Base-by-base conservation (phyloP, 2,888 invertebrate genomes). In the Falcaria lacertinaria region DNA sequence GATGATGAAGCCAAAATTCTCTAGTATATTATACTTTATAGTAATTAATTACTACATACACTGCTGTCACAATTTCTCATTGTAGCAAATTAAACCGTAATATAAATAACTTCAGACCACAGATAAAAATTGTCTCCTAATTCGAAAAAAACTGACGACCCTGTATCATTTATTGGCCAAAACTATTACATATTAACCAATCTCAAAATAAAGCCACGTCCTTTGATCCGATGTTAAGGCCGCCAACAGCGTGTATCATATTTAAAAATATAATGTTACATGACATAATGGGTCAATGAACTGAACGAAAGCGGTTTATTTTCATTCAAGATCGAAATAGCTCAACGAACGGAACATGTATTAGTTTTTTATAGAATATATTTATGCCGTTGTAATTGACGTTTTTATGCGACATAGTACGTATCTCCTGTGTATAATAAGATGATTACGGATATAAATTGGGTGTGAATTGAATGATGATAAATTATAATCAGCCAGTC, bases 261-360 rank as follows among this genome's bases (percentile, higher is more conserved):
- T 37, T 19, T 37, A 37, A 37, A 37, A 22, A 37, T 37, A 37
- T 22, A 22, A 16, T 15, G 35, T 35, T n/a, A 22, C 13, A 8
- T 37, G 37, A 14, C 15, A 22, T 37, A 22, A 37, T 22, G 15
- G 37, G 37, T 25, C 37, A 25, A 7, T 25, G 37, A 37, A 37
- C 37, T 37, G 7, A 14, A 8, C 13, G 37, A 37, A 22, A 22
- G 13, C 37, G 22, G 15, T 25, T 13, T 25, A 25, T 37, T 37
- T 22, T 22, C 6, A 15, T 22, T 14, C 37, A 22, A n/a, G 37
- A 37, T 37, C 14, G 37, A 22, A 25, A 37, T 37, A 22, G 37
- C 13, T 5, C 13, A n/a, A 14, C 8, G 22, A 15, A 22, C 22
- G 2, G 13, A 14, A 37, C n/a, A n/a, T n/a, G n/a, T n/a, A 22